A percentile compares a stretch with the other conserved stretches of the same genome.
Conservation (phyloP, 2,113 vertebrate genomes). For the Etheostoma spectabile region DNA sequence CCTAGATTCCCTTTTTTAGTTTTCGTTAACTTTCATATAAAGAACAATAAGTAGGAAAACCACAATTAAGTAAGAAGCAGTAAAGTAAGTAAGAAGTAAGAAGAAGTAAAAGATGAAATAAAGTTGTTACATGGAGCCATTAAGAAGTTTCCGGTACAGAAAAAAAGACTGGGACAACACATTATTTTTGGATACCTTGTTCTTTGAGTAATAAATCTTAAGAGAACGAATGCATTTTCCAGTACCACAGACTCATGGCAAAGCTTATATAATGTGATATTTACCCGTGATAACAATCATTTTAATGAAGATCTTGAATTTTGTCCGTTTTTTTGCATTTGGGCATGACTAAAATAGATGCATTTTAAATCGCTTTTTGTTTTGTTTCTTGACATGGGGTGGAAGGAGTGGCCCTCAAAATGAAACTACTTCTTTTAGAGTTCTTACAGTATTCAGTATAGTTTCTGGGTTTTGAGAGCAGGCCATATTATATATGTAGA, state of each 20-base stretch:
- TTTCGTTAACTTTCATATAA: background rate
- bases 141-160: background rate
- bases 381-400: background rate
- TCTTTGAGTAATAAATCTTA: background rate
- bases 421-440: background rate
- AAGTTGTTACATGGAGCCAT: background rate
- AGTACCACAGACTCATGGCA: background rate
- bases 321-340: background rate
- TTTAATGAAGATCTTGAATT: background rate
- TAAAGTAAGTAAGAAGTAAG: too few species aligned
- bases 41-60: background rate
- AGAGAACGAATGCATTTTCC: background rate
- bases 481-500: background rate
- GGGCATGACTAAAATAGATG: background rate
- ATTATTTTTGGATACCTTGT: background rate
- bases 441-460: background rate
- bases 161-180: background rate
- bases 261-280: background rate
- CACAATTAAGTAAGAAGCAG: background rate
- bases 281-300: background rate
- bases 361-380: background rate
- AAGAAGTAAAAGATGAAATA: background rate
- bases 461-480: background rate
- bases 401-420: background rate
- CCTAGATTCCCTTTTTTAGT: background rate